Percentiles rank a stretch among this genome's conserved stretches.
Conservation (phyloP, 2,113 vertebrate species). For the Macaca fascicularis region T2T-MFA8v1.1 NC_088389.1:50548501-50549000, state of each 20-base stretch:
- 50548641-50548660: not conserved
- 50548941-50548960: constrained; percentile 64
- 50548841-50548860: not conserved
- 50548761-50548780: constrained; percentile 19
- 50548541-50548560: not conserved
- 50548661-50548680: not conserved
- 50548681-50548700: not conserved
- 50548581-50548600: not conserved
- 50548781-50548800: constrained; percentile 49
- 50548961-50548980: constrained; percentile 67
- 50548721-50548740: not conserved
- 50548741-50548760: not conserved
- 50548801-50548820: constrained; percentile 53
- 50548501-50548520: not conserved
- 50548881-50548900: not conserved
- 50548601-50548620: not conserved
- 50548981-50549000: constrained; percentile 48
- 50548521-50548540: constrained; percentile 19
- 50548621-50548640: not conserved
- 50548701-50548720: not conserved
- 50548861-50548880: constrained; percentile 19
- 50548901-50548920: not conserved
- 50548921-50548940: not conserved
- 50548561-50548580: constrained; percentile 29
- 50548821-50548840: constrained; percentile 49